Conservation (phyloP, 2,113 vertebrate species). For the Chaetodon auriga region DNA sequence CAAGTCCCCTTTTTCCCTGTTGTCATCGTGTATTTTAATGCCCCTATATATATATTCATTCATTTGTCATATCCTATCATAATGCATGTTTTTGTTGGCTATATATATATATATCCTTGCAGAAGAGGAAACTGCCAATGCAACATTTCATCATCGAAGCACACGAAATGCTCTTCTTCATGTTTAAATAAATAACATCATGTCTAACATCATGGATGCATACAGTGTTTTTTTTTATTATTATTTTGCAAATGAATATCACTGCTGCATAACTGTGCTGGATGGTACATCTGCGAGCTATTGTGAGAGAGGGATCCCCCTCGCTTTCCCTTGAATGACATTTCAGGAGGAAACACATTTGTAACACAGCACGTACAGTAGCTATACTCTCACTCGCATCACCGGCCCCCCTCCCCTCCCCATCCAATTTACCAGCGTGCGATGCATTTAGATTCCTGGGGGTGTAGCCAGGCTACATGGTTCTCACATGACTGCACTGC, state of each 20-base stretch:
- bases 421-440: conserved; percentile 69
- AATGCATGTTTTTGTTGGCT: neutral
- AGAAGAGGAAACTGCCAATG: neutral
- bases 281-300: neutral
- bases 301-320: conserved; percentile 48
- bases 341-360: conserved; percentile 77
- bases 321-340: conserved; percentile 66
- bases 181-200: neutral
- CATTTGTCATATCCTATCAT: neutral
- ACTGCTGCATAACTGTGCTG: neutral
- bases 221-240: neutral
- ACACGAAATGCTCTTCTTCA: too few relatives aligned
- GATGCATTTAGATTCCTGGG: conserved; percentile 72
- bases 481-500: conserved; percentile 74
- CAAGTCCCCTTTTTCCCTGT: too few relatives aligned
- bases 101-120: neutral
- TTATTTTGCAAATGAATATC: neutral
- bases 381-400: conserved; percentile 53
- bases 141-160: too few relatives aligned
- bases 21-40: too few relatives aligned
- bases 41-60: too few relatives aligned
- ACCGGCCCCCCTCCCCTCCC: conserved; percentile 25
- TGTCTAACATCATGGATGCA: neutral
- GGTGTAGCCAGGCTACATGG: conserved; percentile 60
- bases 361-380: conserved; percentile 76